A percentile compares a stretch with the other conserved stretches of the same genome.
These are phyloP conservation scores for Cliona cf. orientalis DNA, from an alignment of 37 sponge, comb jelly and placozoan genomes.

Conservation along the genomic window DNA sequence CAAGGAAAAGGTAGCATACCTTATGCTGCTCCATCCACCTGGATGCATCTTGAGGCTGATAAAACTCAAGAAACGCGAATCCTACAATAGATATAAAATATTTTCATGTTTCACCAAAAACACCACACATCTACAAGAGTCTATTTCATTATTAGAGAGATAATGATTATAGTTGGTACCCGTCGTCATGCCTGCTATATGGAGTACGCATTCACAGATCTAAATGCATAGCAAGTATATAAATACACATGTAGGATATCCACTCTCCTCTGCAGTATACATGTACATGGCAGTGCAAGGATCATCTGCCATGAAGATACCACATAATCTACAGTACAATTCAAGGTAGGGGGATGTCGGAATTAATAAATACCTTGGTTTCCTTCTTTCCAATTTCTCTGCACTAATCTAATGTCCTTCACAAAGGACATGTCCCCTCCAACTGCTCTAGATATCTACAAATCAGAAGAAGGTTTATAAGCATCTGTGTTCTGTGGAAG, in stretches of 20 bases:
- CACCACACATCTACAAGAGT: too few species aligned
- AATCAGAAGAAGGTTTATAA: background rate
- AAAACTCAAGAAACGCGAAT: constrained; percentile 84
- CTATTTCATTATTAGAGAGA: too few species aligned
- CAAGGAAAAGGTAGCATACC: constrained; percentile 13
- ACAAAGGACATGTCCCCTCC: constrained; percentile 39
- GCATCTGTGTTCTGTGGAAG: background rate
- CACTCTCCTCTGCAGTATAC: too few species aligned
- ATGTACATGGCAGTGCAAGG: too few species aligned
- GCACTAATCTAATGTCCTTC: constrained; percentile 54
- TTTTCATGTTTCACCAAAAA: too few species aligned
- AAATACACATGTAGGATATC: too few species aligned
- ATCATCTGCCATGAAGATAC: too few species aligned
- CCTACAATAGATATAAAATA: background rate
- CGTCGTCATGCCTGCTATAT: too few species aligned
- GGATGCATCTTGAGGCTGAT: constrained; percentile 35
- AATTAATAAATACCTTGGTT: background rate
- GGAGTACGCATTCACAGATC: too few species aligned
- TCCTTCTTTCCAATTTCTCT: constrained; percentile 56
- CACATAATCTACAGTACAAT: too few species aligned
- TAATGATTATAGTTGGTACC: too few species aligned
- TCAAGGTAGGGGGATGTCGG: too few species aligned
- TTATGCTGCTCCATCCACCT: constrained; percentile 69
- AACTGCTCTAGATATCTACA: constrained; percentile 53
- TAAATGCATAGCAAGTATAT: background rate